Evolutionary conservation across 2,888 invertebrate species (phyloP).

Genomic region (Protodeltote pygarga): DNA sequence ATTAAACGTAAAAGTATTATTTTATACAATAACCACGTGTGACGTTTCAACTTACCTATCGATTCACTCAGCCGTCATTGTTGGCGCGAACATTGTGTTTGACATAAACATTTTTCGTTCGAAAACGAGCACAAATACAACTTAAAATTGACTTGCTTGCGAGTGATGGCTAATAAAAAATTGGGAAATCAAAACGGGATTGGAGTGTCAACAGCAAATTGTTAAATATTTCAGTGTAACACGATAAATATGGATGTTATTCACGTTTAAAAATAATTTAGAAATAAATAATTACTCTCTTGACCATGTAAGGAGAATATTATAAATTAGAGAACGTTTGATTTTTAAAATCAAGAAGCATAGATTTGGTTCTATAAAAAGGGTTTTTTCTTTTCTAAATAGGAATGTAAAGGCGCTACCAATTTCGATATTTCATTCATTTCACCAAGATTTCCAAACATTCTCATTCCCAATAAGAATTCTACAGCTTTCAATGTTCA

Average conservation of each 20-base stretch:
- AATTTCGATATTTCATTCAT: too few species aligned
- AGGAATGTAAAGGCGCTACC: too few species aligned
- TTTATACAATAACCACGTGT: slow-evolving; percentile 24
- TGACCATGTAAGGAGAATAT: too few species aligned
- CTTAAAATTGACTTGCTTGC: slow-evolving; percentile 60
- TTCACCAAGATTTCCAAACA: too few species aligned
- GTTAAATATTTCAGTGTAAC: slow-evolving; percentile 13
- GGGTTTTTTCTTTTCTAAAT: too few species aligned
- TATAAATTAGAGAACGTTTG: too few species aligned
- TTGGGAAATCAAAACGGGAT: slow-evolving; percentile 36
- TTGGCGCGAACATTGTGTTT: slow-evolving; percentile 71
- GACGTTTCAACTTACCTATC: slow-evolving; percentile 54
- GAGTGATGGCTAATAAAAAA: slow-evolving; percentile 49
- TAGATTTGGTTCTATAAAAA: too few species aligned
- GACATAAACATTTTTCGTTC: slow-evolving; percentile 78
- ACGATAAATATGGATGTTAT: too few species aligned
- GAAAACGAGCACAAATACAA: slow-evolving; percentile 58
- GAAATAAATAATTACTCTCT: too few species aligned
- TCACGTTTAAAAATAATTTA: too few species aligned
- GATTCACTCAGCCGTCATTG: slow-evolving; percentile 72
- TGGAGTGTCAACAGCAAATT: slow-evolving; percentile 24
- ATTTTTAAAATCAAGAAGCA: too few species aligned
- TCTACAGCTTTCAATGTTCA: not conserved
- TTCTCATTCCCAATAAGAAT: not conserved
- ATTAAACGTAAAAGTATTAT: not conserved